Evolutionary conservation across 2,113 vertebrate species (phyloP).

Genomic region (Arvicanthis niloticus): DNA sequence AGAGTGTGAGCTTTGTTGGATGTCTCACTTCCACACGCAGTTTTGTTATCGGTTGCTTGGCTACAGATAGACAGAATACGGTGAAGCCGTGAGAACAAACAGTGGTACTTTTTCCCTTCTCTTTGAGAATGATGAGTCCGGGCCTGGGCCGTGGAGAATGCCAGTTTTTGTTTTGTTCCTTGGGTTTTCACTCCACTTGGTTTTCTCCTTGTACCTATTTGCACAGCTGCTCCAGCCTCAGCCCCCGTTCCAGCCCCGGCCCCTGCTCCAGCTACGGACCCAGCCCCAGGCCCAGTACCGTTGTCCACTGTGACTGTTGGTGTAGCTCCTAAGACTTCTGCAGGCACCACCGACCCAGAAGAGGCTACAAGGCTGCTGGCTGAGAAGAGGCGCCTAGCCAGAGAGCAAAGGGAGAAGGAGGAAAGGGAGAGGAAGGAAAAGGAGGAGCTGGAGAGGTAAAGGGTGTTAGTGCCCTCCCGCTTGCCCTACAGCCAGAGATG

Average conservation of each 20-base stretch:
- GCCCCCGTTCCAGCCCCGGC: conserved; percentile 27
- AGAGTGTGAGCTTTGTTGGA: neutral
- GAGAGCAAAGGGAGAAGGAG: conserved; percentile 95
- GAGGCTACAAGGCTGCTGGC: conserved; percentile 95
- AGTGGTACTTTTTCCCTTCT: conserved; percentile 52
- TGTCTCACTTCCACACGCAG: conserved; percentile 23
- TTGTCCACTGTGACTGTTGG: conserved; percentile 73
- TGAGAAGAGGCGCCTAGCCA: conserved; percentile 95
- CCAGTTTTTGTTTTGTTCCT: conserved; percentile 63
- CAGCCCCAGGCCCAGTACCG: conserved; percentile 66
- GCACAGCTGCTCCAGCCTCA: conserved; percentile 76
- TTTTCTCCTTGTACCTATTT: conserved; percentile 75
- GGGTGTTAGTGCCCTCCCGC: neutral
- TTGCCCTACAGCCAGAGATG: neutral
- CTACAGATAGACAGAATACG: conserved; percentile 61
- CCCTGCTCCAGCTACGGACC: neutral
- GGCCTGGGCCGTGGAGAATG: conserved; percentile 24
- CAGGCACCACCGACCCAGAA: conserved; percentile 95
- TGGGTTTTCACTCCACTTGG: conserved; percentile 61
- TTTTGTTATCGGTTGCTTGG: conserved; percentile 69
- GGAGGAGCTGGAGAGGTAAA: conserved; percentile 93
- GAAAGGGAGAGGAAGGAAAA: conserved; percentile 91
- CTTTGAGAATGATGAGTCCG: conserved; percentile 43
- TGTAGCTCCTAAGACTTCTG: conserved; percentile 85
- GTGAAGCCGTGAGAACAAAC: conserved; percentile 63